Evolutionary conservation across 2,113 vertebrate genomes (phyloP).

Genomic region (Ploceus nigricollis): DNA sequence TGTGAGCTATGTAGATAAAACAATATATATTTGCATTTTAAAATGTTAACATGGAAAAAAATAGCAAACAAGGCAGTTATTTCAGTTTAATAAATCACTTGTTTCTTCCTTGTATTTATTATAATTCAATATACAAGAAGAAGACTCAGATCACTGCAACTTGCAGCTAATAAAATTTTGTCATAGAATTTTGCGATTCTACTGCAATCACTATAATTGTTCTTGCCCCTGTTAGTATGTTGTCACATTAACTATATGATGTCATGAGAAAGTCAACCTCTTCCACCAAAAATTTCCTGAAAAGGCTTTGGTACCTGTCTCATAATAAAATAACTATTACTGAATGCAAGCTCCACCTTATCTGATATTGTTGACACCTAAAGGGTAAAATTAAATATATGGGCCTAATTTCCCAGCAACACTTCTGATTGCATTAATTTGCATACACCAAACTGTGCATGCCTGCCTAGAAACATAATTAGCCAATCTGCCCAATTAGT

Average conservation of each 20-base stretch:
- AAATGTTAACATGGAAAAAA: background rate
- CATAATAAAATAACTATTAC: background rate
- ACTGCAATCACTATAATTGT: background rate
- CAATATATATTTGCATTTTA: background rate
- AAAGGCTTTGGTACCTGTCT: background rate
- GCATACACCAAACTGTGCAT: background rate
- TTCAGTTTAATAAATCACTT: background rate
- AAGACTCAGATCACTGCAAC: background rate
- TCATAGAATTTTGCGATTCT: background rate
- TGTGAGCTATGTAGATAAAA: background rate
- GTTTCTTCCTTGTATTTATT: background rate
- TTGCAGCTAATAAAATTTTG: background rate
- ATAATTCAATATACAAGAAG: background rate
- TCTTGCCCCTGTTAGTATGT: background rate
- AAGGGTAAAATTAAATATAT: background rate
- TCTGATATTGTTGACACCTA: background rate
- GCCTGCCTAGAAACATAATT: slow-evolving; percentile 23
- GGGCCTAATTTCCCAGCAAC: slow-evolving; percentile 1
- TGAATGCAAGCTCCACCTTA: background rate
- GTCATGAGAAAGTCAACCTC: background rate
- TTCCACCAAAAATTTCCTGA: background rate
- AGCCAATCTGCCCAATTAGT: slow-evolving; percentile 44
- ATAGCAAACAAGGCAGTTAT: background rate
- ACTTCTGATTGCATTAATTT: slow-evolving; percentile 34
- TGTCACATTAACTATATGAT: background rate